Evolutionary conservation across 2,113 vertebrate genomes (phyloP), one percentile per base, ranked within the genome.

Genomic region (Gavialis gangeticus): DNA sequence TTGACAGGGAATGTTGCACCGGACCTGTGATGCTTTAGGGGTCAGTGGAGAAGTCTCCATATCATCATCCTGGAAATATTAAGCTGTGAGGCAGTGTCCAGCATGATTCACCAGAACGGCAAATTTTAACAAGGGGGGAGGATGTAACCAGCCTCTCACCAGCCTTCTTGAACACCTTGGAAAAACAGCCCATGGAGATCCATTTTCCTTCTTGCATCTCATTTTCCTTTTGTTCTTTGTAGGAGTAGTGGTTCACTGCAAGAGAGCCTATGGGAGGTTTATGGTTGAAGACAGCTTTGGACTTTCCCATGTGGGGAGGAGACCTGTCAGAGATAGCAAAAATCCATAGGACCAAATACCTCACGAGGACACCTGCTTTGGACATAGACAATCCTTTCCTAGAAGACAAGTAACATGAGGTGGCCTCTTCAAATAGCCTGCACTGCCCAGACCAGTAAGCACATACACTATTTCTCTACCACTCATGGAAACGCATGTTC

Each of bases 181-280:
- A n/a, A 64, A 37, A 6, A 64, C n/a, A 25, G 17, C 8, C 34
- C 27, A 37, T 24, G 19, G 60, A 55, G 60, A 12, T 55, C 18
- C 18, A 27, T 13, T 75, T 54, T 55, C 19, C 16, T 87, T 82
- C 37, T 87, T 56, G 76, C 12, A 24, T 62, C 7, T 71, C 85
- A 28, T 22, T 14, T 27, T n/a, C 15, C 73, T 58, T 75, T 86
- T 37, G 30, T 82, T 60, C 71, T n/a, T 58, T 30, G 21, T 73
- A 92, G 90, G 79, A 87, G 59, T 83, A 79, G 84, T 92, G 90
- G 85, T 87, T 87, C 79, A 83, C 90, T 69, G 90, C 64, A 46
- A 83, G 17, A 58, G 18, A 3, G 17, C 58, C 58, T 3, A 79
- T 92, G 90, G 79, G 82, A 92, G 85, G 87, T 6, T 60, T 27